Evolutionary conservation across 2,797 vertebrate species (phyloP).

Genomic region (Hoplostethus atlanticus): DNA sequence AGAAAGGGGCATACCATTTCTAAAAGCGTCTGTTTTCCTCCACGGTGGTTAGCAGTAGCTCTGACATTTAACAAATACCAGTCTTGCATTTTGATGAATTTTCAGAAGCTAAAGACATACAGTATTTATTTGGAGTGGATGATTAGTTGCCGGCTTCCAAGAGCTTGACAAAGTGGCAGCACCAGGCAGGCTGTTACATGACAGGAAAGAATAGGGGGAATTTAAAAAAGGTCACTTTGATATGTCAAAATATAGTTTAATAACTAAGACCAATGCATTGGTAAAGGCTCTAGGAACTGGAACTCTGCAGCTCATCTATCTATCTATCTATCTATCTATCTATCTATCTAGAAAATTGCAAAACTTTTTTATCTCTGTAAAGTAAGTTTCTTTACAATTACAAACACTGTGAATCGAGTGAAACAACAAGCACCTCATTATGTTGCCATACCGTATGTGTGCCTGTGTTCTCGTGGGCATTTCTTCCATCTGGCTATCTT

Average conservation of each 20-base stretch:
- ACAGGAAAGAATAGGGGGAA: conserved; percentile 19
- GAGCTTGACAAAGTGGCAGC: conserved; percentile 37
- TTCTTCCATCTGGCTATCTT: conserved; percentile 24
- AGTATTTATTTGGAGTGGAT: conserved; percentile 1
- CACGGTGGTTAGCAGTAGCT: neutral
- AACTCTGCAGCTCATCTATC: neutral
- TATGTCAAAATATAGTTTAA: conserved; percentile 16
- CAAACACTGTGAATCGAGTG: neutral
- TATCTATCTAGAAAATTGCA: neutral
- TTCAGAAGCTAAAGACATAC: no score
- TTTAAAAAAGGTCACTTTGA: conserved; percentile 13
- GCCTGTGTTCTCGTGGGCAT: neutral
- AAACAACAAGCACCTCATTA: neutral
- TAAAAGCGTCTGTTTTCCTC: neutral
- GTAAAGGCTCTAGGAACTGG: conserved; percentile 25
- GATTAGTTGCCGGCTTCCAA: conserved; percentile 44
- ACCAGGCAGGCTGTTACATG: conserved; percentile 34
- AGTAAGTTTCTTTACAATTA: no score
- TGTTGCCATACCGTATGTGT: neutral
- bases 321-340: neutral
- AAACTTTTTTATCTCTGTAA: neutral
- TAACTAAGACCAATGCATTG: conserved; percentile 14
- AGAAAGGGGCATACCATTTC: neutral
- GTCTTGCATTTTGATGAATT: neutral
- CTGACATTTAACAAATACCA: neutral